phyloP scores from a whole-genome alignment of 2,888 invertebrate species.

The Onthophagus sagittarius region DNA sequence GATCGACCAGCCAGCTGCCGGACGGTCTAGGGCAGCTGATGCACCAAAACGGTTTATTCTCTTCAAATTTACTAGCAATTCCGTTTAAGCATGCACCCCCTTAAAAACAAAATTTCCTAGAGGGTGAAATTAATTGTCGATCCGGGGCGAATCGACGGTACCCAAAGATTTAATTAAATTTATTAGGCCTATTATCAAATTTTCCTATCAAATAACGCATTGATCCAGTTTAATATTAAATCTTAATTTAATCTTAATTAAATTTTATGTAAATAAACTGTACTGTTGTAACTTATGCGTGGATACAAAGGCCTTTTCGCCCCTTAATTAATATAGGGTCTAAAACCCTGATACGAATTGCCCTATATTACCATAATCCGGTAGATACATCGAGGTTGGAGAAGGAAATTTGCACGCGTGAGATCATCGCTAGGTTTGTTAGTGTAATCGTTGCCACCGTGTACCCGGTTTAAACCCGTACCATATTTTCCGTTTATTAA shows the following conservation, averaged over 20 bases:
- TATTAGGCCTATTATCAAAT: background rate
- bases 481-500: background rate
- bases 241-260: no score
- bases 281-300: no score
- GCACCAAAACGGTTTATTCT: background rate
- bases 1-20: conserved; percentile 1
- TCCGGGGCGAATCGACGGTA: background rate
- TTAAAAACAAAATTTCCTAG: background rate
- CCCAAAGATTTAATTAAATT: background rate
- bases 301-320: no score
- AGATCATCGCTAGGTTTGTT: background rate
- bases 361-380: no score
- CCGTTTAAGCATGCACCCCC: background rate
- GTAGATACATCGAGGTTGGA: no score
- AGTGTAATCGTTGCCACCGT: background rate
- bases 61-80: background rate
- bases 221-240: no score
- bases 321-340: no score
- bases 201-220: no score
- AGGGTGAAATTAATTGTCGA: background rate
- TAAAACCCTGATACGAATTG: no score
- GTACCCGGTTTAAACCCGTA: background rate
- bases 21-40: background rate
- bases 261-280: no score
- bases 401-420: no score